A percentile compares a stretch with the other conserved stretches of the same genome.
These are phyloP conservation scores for Oxygymnocypris stewartii DNA, from an alignment of 2,113 vertebrate genomes.

Conservation along the genomic window DNA sequence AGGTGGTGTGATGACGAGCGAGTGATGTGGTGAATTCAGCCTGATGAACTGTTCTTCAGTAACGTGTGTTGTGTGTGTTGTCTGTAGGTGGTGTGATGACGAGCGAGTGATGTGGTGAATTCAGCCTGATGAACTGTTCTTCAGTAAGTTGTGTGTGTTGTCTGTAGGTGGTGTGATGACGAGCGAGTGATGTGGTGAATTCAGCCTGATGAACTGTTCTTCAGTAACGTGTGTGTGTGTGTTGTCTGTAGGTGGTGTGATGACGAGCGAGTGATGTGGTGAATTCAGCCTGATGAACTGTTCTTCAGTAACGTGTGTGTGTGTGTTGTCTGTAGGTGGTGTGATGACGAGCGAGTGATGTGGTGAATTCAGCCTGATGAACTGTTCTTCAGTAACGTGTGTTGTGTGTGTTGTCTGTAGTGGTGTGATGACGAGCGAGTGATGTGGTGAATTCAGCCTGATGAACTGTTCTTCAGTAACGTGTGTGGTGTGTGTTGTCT, in stretches of 20 bases:
- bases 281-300: no score
- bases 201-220: no score
- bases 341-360: conserved; percentile 26
- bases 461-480: no score
- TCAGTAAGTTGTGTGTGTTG: neutral
- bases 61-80: neutral
- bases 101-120: neutral
- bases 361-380: no score
- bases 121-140: no score
- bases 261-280: conserved; percentile 8
- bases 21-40: neutral
- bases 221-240: neutral
- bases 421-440: conserved; percentile 17
- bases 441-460: neutral
- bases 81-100: conserved; percentile 22
- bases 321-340: conserved; percentile 12
- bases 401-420: conserved; percentile 7
- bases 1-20: conserved; percentile 21
- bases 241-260: conserved; percentile 20
- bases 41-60: no score
- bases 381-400: no score
- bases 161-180: conserved; percentile 22
- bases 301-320: neutral
- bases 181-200: neutral
- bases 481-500: neutral